phyloP scores from a whole-genome alignment of 2,113 vertebrate species.

The Scalopus aquaticus region DNA sequence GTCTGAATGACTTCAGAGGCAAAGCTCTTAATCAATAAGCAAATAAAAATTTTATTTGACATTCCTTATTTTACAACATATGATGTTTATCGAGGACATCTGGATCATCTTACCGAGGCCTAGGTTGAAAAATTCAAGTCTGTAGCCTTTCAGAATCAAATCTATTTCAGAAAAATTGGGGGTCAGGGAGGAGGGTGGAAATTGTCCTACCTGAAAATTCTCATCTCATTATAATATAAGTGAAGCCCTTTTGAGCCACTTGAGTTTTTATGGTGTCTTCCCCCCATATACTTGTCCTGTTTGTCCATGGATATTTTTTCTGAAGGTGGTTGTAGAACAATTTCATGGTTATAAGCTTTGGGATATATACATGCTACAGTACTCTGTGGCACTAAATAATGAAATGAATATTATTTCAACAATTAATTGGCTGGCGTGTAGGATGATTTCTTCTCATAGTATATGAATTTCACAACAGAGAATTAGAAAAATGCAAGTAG shows the following conservation, averaged over 20 bases:
- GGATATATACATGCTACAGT: background rate
- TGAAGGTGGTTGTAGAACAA: background rate
- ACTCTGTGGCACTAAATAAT: background rate
- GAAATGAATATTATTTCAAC: background rate
- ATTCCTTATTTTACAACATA: background rate
- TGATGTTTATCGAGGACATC: background rate
- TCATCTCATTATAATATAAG: background rate
- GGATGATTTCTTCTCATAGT: background rate
- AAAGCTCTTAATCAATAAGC: background rate
- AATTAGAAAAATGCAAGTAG: conserved; percentile 40
- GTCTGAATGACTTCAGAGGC: background rate
- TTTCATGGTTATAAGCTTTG: background rate
- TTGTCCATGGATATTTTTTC: background rate
- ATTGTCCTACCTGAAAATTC: background rate
- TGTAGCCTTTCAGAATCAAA: conserved; percentile 17
- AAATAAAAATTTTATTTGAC: background rate
- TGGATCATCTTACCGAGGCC: background rate
- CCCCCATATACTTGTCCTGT: background rate
- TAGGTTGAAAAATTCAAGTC: background rate
- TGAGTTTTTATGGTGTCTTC: background rate
- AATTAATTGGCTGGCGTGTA: background rate
- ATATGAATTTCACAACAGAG: background rate
- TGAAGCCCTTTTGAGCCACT: background rate
- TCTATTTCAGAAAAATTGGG: background rate
- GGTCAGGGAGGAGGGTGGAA: no score